phyloP scores from a whole-genome alignment of 1,140 invertebrate species.

The Eriocheir sinensis region DNA sequence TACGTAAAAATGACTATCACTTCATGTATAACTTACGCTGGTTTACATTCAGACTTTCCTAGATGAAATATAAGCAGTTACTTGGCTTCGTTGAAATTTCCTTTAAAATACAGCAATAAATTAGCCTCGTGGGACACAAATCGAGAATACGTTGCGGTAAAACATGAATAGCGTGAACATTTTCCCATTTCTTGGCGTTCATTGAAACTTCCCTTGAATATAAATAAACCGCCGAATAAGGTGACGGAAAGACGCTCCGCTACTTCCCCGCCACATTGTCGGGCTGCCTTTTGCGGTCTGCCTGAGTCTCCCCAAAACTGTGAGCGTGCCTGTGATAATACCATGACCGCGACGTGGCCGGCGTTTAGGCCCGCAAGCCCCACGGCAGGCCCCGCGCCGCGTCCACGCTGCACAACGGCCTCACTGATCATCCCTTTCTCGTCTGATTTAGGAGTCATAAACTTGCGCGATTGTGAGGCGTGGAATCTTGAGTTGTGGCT shows the following conservation, averaged over 20 bases:
- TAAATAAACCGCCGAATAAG: neutral
- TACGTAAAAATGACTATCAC: no score
- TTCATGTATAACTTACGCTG: no score
- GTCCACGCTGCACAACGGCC: neutral
- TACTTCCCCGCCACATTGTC: neutral
- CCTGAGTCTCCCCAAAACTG: neutral
- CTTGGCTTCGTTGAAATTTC: no score
- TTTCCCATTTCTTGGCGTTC: neutral
- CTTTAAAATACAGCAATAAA: no score
- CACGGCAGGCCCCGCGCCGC: neutral
- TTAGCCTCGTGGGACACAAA: no score
- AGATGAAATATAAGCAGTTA: no score
- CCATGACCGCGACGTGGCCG: neutral
- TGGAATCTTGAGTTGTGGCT: neutral
- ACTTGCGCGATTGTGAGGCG: neutral
- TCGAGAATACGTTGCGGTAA: no score
- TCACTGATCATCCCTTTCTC: neutral
- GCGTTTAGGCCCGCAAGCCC: neutral
- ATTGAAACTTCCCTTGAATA: neutral
- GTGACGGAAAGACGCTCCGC: neutral
- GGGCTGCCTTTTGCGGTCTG: neutral
- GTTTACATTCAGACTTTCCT: no score
- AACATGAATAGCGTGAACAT: neutral
- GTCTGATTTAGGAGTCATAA: constrained; percentile 2
- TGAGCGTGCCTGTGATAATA: neutral